A percentile compares a stretch with the other conserved stretches of the same genome.
Evolutionary conservation across 2,113 vertebrate genomes (phyloP).

Genomic region (Bos indicus): DNA sequence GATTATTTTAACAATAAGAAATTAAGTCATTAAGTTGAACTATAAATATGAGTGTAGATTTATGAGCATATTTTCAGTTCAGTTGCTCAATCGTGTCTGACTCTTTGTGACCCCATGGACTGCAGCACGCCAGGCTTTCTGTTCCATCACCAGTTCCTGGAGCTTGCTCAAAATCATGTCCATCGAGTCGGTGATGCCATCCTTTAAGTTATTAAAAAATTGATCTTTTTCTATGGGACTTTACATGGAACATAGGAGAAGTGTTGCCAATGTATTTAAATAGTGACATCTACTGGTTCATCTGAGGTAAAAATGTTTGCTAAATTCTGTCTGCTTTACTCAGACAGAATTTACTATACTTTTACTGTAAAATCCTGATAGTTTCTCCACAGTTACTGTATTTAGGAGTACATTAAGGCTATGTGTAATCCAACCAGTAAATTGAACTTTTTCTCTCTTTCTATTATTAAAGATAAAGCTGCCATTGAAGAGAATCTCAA

Average conservation of each 20-base stretch:
- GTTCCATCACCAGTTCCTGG: neutral
- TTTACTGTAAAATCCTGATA: neutral
- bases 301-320: neutral
- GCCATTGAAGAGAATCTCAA: neutral
- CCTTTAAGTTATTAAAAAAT: neutral
- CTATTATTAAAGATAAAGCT: neutral
- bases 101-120: neutral
- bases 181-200: neutral
- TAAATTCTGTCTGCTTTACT: neutral
- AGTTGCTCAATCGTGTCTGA: neutral
- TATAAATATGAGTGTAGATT: neutral
- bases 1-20: neutral
- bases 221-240: neutral
- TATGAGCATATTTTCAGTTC: neutral
- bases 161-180: neutral
- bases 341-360: too few relatives aligned
- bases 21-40: neutral
- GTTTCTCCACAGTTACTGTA: neutral
- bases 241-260: neutral
- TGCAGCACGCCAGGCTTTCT: neutral
- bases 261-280: neutral
- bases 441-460: neutral
- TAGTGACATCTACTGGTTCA: constrained; percentile 64
- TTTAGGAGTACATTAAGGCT: neutral
- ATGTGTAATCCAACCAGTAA: neutral